A percentile compares a stretch with the other conserved stretches of the same genome.
These are phyloP conservation scores for Chromoteleia sp. DNA, from an alignment of 2,888 invertebrate species.

Conservation along the genomic window DNA sequence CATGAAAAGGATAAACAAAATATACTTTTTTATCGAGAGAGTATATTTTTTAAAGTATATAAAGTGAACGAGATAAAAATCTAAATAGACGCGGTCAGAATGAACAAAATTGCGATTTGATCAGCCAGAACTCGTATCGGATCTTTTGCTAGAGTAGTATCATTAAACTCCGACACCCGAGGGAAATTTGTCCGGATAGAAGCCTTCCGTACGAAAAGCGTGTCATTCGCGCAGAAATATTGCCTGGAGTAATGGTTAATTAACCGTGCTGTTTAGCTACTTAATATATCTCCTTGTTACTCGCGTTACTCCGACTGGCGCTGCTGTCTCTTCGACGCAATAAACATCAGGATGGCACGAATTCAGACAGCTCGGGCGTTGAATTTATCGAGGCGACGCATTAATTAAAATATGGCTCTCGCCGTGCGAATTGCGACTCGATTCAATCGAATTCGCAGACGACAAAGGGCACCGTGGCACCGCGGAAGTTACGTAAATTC, in stretches of 20 bases:
- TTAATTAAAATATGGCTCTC: constrained; percentile 31
- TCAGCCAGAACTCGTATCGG: constrained; percentile 33
- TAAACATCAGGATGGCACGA: constrained; percentile 19
- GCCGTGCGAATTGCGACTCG: neutral
- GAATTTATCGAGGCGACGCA: constrained; percentile 12
- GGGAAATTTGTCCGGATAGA: constrained; percentile 39
- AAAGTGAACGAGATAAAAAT: neutral
- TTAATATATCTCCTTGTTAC: constrained; percentile 19
- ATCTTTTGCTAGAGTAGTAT: constrained; percentile 13
- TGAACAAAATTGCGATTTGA: constrained; percentile 22
- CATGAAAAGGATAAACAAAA: too few species aligned
- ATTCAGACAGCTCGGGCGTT: constrained; percentile 2
- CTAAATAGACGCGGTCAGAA: constrained; percentile 4
- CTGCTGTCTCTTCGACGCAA: constrained; percentile 11
- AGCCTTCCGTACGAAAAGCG: constrained; percentile 17
- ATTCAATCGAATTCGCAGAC: neutral
- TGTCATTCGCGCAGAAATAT: constrained; percentile 36
- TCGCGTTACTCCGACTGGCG: neutral
- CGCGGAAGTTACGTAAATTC: neutral
- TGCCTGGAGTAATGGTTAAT: constrained; percentile 35
- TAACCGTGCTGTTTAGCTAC: constrained; percentile 46
- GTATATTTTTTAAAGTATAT: neutral
- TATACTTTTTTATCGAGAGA: too few species aligned
- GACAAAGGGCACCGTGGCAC: neutral
- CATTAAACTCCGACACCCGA: constrained; percentile 25